Evolutionary conservation across 2,797 vertebrate species (phyloP), one percentile per base, ranked within the genome.

Genomic region (Tauraco hartlaubi): DNA sequence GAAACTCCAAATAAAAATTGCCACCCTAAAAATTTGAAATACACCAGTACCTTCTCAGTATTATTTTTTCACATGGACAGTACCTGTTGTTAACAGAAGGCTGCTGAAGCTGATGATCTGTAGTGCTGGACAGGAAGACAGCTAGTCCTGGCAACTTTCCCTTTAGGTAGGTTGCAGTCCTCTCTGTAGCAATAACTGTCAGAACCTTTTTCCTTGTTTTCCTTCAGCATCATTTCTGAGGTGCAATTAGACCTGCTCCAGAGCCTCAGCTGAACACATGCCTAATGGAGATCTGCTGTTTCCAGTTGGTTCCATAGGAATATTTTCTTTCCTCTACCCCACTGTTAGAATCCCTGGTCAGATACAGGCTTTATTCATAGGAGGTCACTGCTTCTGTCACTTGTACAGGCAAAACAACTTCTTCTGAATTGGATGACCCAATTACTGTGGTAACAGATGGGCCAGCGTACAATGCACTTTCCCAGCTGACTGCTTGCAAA

Each of bases 401-500:
- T 55, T 55, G 10, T 35, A 52, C 0, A 0, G 43, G 66, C 51
- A 73, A 83, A 94, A 55, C 48, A 84, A 35, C 59, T 75, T 88
- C 84, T 95, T 81, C 68, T 67, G 82, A 43, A 88, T 61, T 17
- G 43, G 58, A 39, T 94, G 96, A 94, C 90, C 94, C 87, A 90
- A 41, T 96, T 95, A 62, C 69, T 78, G 76, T 23, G 26, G 55
- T 67, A 84, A 78, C 87, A 96, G 96, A 94, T 96, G 96, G 79
- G 66, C 22, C 66, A 78, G 51, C 41, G 55, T 23, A 51, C 76
- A 75, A 71, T 33, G 58, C 64, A 29, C 51, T 94, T 90, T 90
- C 76, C 87, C 89, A 96, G 79, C 55, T 94, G 94, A 94, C 79
- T 92, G 91, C 85, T 69, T 84, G 73, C 73, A 91, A 75, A 69